phyloP scores from a whole-genome alignment of 1,140 invertebrate species.

The Eupristina koningsbergeri region DNA sequence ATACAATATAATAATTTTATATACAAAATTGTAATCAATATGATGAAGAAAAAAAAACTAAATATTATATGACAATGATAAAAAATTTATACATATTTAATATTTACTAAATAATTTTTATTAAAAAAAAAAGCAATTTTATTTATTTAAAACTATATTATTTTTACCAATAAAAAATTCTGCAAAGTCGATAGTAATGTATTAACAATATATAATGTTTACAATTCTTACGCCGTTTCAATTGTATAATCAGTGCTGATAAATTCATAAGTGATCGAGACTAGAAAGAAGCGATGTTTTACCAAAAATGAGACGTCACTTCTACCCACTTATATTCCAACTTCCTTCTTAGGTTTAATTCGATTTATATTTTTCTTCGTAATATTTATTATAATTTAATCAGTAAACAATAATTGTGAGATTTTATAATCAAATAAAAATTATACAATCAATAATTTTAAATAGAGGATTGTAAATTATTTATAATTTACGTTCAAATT shows the following conservation, averaged over 20 bases:
- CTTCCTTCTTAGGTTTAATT: background rate
- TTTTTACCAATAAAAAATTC: background rate
- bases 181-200: background rate
- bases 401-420: too few relatives aligned
- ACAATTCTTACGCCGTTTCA: background rate
- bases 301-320: background rate
- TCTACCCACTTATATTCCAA: background rate
- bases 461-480: too few relatives aligned
- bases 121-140: too few relatives aligned
- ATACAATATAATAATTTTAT: too few relatives aligned
- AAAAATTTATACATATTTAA: too few relatives aligned
- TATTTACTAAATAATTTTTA: too few relatives aligned
- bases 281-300: background rate
- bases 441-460: too few relatives aligned
- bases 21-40: too few relatives aligned
- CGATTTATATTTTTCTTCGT: background rate
- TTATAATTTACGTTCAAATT: too few relatives aligned
- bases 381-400: background rate
- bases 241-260: background rate
- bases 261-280: background rate
- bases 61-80: too few relatives aligned
- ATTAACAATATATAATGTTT: background rate
- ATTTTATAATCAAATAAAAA: too few relatives aligned
- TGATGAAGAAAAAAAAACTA: too few relatives aligned
- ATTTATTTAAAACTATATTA: background rate